Evolutionary conservation across 2,888 invertebrate genomes (phyloP), one percentile per base, ranked within the genome.

Genomic region (Drosophila hamatofila): DNA sequence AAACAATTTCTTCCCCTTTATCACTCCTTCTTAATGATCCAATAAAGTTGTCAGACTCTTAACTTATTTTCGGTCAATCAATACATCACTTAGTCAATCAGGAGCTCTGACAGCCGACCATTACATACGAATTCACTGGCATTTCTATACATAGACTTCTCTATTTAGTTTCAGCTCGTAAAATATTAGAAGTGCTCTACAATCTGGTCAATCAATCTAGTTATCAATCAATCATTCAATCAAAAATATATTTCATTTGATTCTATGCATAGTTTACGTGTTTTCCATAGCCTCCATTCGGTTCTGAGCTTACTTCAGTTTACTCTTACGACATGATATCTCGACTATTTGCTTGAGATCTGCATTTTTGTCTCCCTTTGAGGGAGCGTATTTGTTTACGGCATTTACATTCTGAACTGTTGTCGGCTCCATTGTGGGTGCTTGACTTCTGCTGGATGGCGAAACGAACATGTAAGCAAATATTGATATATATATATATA

Each of bases 401-500:
- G 27, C 18, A 35, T 52, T 35, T 52, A 16, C 16, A 52, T 35
- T 52, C 51, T 16, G 30, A 35, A 4, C 21, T 35, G 51, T 33
- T 35, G 35, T 16, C 33, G 37, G 37, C 12, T 37, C n/a, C 18
- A 39, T 49, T 52, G 41, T 30, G 41, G 18, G 35, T 30, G 42
- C 27, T 37, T 44, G 23, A 54, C 37, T 54, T 42, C 9, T 49
- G 63, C 63, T 41, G 14, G 33, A 64, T 64, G 65, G 30, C 23
- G 37, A 27, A n/a, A 3, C 39, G 54, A 39, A 27, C 18, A 30
- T 64, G 30, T 46, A 21, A 27, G 39, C 18, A 27, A 57, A 5
- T 21, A 23, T 12, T n/a, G 11, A n/a, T n/a, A 8, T 16, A 14
- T 7, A 14, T 2, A 16, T 18, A 59, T 7, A 46, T 9, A 25